Conservation (phyloP, 2,888 invertebrate genomes). For the Hipparchia semele region DNA sequence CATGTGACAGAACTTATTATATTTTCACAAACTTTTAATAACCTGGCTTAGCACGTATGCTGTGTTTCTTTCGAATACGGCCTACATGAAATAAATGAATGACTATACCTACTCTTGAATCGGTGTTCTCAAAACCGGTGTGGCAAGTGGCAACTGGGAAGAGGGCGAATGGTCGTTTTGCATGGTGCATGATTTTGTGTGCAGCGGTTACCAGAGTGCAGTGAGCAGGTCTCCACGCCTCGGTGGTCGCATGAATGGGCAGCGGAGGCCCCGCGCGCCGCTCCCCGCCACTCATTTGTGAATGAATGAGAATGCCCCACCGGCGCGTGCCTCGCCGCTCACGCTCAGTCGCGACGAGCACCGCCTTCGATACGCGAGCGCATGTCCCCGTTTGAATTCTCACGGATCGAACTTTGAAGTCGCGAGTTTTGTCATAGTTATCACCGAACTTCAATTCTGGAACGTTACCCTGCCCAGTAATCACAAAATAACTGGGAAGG, state of each 20-base stretch:
- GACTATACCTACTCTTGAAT: neutral
- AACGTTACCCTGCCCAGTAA: constrained; percentile 17
- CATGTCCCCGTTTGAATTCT: constrained; percentile 59
- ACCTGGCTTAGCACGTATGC: too few species aligned
- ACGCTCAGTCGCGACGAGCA: constrained; percentile 75
- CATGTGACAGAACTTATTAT: too few species aligned
- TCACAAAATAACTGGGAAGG: neutral
- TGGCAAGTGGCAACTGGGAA: constrained; percentile 12
- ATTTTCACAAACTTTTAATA: too few species aligned
- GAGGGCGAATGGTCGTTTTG: constrained; percentile 30
- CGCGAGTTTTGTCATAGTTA: constrained; percentile 58
- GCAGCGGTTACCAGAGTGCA: constrained; percentile 45
- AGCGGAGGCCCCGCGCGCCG: constrained; percentile 55
- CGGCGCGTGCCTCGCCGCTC: constrained; percentile 75
- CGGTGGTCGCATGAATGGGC: constrained; percentile 73
- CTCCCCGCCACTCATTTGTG: constrained; percentile 75
- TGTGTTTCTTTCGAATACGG: too few species aligned
- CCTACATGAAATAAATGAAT: too few species aligned
- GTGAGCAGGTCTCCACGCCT: constrained; percentile 48
- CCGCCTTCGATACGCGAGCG: constrained; percentile 72
- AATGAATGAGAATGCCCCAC: constrained; percentile 69
- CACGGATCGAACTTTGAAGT: constrained; percentile 69
- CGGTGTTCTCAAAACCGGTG: constrained; percentile 22
- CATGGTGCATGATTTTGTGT: constrained; percentile 43
- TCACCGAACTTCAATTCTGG: constrained; percentile 40